Evolutionary conservation across 2,797 vertebrate genomes (phyloP), one percentile per base, ranked within the genome.

Genomic region (Podargus strigoides): DNA sequence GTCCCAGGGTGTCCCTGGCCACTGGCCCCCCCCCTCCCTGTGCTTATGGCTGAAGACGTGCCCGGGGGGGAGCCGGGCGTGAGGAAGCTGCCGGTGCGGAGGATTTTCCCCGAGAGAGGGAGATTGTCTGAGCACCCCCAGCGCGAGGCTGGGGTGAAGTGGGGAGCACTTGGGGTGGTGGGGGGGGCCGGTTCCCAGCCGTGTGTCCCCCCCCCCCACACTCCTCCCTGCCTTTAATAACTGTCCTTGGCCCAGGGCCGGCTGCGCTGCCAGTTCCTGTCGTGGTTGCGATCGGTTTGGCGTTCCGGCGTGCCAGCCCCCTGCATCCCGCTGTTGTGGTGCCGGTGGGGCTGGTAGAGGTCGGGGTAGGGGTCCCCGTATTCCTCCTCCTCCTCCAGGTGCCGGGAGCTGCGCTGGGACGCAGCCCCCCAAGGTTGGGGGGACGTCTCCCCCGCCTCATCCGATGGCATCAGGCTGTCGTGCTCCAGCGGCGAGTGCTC

Each of bases 401-500:
- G 98, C 93, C 97, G 97, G 34, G 98, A 98, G 97, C 98, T 98
- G 23, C 98, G 97, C 90, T 97, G 98, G 9, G 98, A 98, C 1
- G 97, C 77, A 9, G 97, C 98, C 0, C 97, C 97, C 98, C 97
- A 98, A 44, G 98, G 98, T 85, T 98, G 98, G 94, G 98, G 99
- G 59, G 99, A 98, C 63, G 98, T 98, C 95, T 99, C 99, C 36
- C 99, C 99, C 44, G 98, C 98, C 93, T 99, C 99, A 1, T 99
- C 99, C 4, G 99, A 99, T 4, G 98, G 99, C 99, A 99, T 99
- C 89, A 99, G 97, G 97, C 99, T 99, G 98, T 99, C 99, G 89
- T 98, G 98, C 97, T 99, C 99, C 83, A 99, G 94, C 9, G 99
- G 98, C 13, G 98, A 99, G 96, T 98, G 98, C 93, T 98, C 98